phyloP scores from a whole-genome alignment of 2,888 invertebrate genomes.

The Ephialtes manifestator region DNA sequence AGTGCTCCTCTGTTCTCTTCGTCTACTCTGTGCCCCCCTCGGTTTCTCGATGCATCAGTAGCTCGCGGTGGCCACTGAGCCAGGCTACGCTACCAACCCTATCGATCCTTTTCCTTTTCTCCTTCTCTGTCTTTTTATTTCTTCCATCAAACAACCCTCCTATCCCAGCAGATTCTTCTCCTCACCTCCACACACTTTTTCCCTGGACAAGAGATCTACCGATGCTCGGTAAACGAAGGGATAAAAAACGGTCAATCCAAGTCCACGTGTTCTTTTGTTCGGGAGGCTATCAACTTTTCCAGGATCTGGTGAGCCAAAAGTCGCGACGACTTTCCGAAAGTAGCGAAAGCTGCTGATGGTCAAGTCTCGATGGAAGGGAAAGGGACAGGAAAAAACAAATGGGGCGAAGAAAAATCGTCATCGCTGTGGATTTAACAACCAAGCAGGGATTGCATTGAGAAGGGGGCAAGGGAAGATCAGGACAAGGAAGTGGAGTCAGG shows the following conservation, averaged over 20 bases:
- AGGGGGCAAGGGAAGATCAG: too few relatives aligned
- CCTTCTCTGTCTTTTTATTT: constrained; percentile 60
- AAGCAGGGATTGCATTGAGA: too few relatives aligned
- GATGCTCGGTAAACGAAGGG: constrained; percentile 49
- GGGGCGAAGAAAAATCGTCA: too few relatives aligned
- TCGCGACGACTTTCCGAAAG: too few relatives aligned
- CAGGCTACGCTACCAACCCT: constrained; percentile 33
- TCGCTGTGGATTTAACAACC: too few relatives aligned
- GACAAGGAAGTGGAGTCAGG: too few relatives aligned
- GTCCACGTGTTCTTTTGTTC: background rate
- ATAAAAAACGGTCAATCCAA: constrained; percentile 42
- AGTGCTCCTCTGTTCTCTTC: constrained; percentile 29
- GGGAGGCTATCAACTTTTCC: background rate
- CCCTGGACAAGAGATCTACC: constrained; percentile 33
- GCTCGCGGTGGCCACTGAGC: constrained; percentile 47
- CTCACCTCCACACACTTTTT: constrained; percentile 39
- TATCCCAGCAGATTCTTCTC: constrained; percentile 37
- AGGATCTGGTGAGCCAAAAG: background rate
- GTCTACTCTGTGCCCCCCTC: constrained; percentile 33
- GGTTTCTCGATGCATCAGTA: constrained; percentile 47
- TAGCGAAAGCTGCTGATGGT: too few relatives aligned
- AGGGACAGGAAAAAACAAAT: too few relatives aligned
- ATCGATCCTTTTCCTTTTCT: constrained; percentile 61
- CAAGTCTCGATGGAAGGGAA: too few relatives aligned
- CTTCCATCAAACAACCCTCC: constrained; percentile 63